These are phyloP conservation scores for Mechanitis mazaeus DNA, from an alignment of 2,888 invertebrate species.

Conservation along the genomic window DNA sequence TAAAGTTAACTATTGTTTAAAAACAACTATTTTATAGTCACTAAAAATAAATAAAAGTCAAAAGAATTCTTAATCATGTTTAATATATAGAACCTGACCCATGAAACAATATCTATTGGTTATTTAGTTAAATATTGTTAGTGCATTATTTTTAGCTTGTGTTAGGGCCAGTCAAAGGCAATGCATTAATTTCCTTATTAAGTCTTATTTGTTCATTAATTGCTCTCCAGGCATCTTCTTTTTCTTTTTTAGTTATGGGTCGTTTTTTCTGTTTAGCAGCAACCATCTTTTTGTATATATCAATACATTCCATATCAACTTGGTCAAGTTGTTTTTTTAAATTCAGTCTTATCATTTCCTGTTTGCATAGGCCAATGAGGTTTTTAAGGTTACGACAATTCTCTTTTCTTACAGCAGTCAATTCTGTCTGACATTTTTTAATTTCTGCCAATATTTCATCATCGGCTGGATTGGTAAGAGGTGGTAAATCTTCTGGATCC, in stretches of 20 bases:
- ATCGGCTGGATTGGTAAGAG: constrained; percentile 79
- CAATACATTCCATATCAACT: constrained; percentile 86
- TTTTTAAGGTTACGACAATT: constrained; percentile 85
- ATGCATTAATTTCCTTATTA: constrained; percentile 70
- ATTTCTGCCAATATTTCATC: constrained; percentile 94
- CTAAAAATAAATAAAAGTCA: constrained; percentile 1
- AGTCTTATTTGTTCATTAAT: constrained; percentile 80
- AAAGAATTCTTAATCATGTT: not conserved
- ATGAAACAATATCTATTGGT: constrained; percentile 1
- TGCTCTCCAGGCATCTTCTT: constrained; percentile 85
- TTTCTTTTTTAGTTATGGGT: constrained; percentile 86
- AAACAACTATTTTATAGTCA: not conserved
- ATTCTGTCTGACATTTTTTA: constrained; percentile 89
- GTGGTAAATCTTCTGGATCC: constrained; percentile 81
- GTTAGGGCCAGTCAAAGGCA: constrained; percentile 70
- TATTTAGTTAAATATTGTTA: constrained; percentile 2
- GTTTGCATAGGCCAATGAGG: constrained; percentile 82
- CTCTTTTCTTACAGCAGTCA: constrained; percentile 85
- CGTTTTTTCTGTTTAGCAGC: constrained; percentile 88
- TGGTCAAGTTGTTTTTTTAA: constrained; percentile 84
- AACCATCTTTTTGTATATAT: constrained; percentile 89
- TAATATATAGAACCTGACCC: constrained; percentile 5
- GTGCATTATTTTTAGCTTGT: constrained; percentile 46
- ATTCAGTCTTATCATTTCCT: constrained; percentile 87
- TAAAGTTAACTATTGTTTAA: too few relatives aligned